A percentile compares a stretch with the other conserved stretches of the same genome.
Conservation (phyloP, 2,113 vertebrate genomes). For the Tylochromis polylepis region DNA sequence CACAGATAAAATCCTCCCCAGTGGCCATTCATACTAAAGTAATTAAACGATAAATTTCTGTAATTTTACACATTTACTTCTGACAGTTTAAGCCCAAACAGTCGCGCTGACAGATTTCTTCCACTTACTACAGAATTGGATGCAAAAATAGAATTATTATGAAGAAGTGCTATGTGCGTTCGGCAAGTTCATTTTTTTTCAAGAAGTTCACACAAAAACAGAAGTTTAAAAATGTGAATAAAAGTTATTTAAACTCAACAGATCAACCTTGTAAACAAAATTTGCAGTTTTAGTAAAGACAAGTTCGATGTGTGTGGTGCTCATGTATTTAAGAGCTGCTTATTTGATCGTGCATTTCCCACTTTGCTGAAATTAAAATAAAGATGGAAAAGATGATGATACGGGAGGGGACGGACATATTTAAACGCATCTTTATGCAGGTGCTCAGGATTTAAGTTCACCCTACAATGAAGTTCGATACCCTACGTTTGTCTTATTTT, state of each 20-base stretch:
- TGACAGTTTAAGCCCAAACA: background rate
- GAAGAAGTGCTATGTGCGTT: background rate
- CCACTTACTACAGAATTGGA: background rate
- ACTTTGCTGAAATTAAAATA: background rate
- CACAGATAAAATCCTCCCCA: background rate
- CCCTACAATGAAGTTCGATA: rapidly evolving
- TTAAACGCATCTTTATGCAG: background rate
- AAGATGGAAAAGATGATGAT: background rate
- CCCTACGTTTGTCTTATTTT: background rate
- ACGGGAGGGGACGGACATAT: rapidly evolving
- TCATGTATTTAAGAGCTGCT: background rate
- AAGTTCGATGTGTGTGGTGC: background rate
- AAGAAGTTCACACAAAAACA: background rate
- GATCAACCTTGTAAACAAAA: background rate
- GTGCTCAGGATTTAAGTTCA: background rate
- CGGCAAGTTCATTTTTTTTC: background rate
- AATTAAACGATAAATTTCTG: background rate
- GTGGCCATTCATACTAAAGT: rapidly evolving
- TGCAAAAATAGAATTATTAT: background rate
- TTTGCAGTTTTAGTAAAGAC: background rate
- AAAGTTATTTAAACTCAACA: background rate
- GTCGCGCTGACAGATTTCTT: background rate
- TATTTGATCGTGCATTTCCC: background rate
- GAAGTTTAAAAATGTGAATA: background rate
- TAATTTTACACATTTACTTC: background rate